phyloP scores from a whole-genome alignment of 2,113 vertebrate genomes.

The Myotis yumanensis region DNA sequence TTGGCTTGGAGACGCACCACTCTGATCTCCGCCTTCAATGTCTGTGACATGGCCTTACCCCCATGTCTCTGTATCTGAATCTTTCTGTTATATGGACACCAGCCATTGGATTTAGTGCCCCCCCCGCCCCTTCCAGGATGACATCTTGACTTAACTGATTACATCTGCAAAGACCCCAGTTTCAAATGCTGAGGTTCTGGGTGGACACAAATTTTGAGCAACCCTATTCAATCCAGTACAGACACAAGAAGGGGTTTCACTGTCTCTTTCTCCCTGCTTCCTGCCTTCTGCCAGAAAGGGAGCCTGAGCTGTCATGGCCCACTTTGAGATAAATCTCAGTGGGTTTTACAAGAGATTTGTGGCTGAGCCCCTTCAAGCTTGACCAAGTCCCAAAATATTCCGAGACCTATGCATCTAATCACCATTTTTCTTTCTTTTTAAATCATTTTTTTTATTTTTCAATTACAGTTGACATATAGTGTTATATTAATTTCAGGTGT shows the following conservation, averaged over 20 bases:
- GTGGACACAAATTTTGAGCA: background rate
- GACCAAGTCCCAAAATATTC: background rate
- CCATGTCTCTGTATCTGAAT: background rate
- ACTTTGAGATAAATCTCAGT: background rate
- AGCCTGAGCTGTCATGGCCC: background rate
- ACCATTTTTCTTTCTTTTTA: background rate
- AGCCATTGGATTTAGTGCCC: background rate
- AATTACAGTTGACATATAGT: background rate
- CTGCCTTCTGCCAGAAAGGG: background rate
- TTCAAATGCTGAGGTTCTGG: background rate
- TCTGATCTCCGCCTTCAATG: background rate
- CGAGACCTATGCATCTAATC: background rate
- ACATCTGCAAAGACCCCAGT: background rate
- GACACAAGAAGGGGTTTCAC: background rate
- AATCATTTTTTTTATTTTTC: background rate
- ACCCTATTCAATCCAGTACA: background rate
- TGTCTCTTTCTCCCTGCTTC: background rate
- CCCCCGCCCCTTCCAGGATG: background rate
- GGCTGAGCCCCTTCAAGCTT: background rate
- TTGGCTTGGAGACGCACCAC: background rate
- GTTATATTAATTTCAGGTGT: background rate
- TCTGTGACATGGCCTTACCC: background rate
- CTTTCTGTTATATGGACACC: background rate
- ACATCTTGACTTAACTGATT: background rate
- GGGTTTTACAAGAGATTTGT: background rate